These are phyloP conservation scores for Limosa lapponica DNA, from an alignment of 2,797 vertebrate genomes.

Conservation along the genomic window DNA sequence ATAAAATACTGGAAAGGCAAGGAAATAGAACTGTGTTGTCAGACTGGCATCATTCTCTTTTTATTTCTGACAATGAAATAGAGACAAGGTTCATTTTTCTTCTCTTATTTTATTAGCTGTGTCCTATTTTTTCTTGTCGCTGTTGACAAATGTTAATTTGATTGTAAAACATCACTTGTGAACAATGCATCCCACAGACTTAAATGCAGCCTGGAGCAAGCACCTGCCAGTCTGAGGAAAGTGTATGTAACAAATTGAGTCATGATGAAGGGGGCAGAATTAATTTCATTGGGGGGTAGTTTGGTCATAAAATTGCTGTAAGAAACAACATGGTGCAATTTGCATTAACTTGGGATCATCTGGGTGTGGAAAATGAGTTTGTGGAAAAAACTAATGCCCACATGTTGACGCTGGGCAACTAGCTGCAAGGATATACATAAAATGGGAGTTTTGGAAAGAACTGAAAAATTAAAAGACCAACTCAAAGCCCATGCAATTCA, in stretches of 20 bases:
- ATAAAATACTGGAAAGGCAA: neutral
- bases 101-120: constrained; percentile 6
- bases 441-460: neutral
- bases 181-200: neutral
- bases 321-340: neutral
- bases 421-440: neutral
- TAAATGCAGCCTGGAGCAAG: constrained; percentile 18
- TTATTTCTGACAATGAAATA: neutral
- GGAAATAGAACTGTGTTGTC: neutral
- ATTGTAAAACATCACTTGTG: constrained; percentile 24
- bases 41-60: neutral
- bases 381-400: too few relatives aligned
- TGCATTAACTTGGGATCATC: neutral
- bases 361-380: neutral
- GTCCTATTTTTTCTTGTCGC: neutral
- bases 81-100: neutral
- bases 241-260: neutral
- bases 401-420: neutral
- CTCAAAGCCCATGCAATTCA: neutral
- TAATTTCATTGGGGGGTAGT: neutral
- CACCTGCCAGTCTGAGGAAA: neutral
- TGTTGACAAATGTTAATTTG: constrained; percentile 17
- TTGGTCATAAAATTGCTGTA: constrained; percentile 3
- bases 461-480: neutral
- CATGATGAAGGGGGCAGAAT: neutral